These are phyloP conservation scores for Sogatella furcifera DNA, from an alignment of 1,140 invertebrate species.

Conservation along the genomic window DNA sequence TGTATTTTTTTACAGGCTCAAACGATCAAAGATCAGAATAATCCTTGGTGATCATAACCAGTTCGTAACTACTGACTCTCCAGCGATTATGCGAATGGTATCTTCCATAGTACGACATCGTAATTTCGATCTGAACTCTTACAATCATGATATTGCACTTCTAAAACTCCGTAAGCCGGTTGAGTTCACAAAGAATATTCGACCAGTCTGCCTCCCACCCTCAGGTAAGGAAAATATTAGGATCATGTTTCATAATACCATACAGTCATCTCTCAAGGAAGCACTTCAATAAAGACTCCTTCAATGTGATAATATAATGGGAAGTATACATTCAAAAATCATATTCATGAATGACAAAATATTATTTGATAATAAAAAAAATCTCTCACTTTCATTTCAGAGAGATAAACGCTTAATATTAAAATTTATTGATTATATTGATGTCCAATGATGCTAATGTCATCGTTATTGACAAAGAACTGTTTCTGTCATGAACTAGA, in stretches of 20 bases:
- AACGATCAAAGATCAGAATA: conserved; percentile 63
- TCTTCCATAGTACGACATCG: conserved; percentile 64
- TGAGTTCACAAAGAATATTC: conserved; percentile 62
- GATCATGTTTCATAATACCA: background rate
- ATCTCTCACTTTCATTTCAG: too few relatives aligned
- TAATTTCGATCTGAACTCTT: conserved; percentile 70
- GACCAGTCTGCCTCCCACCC: conserved; percentile 65
- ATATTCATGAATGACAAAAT: too few relatives aligned
- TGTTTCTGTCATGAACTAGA: too few relatives aligned
- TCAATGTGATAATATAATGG: too few relatives aligned
- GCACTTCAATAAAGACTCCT: background rate
- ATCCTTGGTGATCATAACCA: conserved; percentile 74
- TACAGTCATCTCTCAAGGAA: background rate
- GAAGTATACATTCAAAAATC: too few relatives aligned
- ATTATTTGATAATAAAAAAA: too few relatives aligned
- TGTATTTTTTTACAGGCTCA: conserved; percentile 41
- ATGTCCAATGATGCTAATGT: too few relatives aligned
- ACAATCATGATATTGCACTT: conserved; percentile 79
- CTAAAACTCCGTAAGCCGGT: conserved; percentile 65
- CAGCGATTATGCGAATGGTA: conserved; percentile 65
- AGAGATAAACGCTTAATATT: too few relatives aligned
- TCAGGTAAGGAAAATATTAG: conserved; percentile 36
- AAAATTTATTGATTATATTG: too few relatives aligned
- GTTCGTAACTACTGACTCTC: conserved; percentile 58
- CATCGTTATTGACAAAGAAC: too few relatives aligned